Base-by-base conservation (phyloP, 2,113 vertebrate genomes). In the Electrona antarctica region DNA sequence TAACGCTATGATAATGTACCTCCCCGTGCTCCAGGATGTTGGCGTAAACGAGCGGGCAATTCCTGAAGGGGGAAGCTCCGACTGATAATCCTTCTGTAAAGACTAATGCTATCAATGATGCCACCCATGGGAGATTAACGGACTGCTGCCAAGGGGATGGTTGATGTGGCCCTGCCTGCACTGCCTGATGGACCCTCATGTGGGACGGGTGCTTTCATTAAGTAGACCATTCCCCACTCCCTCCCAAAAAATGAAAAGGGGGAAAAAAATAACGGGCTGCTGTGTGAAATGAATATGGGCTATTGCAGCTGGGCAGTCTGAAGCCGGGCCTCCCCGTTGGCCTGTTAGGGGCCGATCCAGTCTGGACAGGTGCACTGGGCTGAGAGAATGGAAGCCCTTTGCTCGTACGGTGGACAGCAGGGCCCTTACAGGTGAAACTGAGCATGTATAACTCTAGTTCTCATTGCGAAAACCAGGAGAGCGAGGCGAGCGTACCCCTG, bases 71-170 rank as follows among this genome's bases (percentile, higher is more conserved):
- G 74, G 33, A 59, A 82, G 60, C 70, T 69, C 66, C 66, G 47
- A n/a, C 56, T 52, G 81, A 72, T 90, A 88, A 91, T 90, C 80
- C 83, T 66, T 74, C 50, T 69, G 69, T 86, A 82, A 89, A 84
- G 87, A 76, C 71, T 86, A 87, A 89, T 87, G 82, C 73, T 79
- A 90, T 88, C 87, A 79, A 89, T 86, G 73, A 83, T 73, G 61
- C 71, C 64, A 67, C 79, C 76, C 67, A 48, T 55, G 76, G 68
- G 80, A 86, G 83, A 79, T 81, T 59, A 79, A 61, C 49, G 45
- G 12, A 59, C 67, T 83, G 10, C 12, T 7, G 48, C 81, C 56
- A 67, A 41, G 56, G 77, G 49, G 51, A 49, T 61, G 68, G 8
- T 60, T 49, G 56, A n/a, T 41, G 33, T 68, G 74, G 75, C 80